Evolutionary conservation across 2,113 vertebrate species (phyloP).

Genomic region (Phyllostomus hastatus): DNA sequence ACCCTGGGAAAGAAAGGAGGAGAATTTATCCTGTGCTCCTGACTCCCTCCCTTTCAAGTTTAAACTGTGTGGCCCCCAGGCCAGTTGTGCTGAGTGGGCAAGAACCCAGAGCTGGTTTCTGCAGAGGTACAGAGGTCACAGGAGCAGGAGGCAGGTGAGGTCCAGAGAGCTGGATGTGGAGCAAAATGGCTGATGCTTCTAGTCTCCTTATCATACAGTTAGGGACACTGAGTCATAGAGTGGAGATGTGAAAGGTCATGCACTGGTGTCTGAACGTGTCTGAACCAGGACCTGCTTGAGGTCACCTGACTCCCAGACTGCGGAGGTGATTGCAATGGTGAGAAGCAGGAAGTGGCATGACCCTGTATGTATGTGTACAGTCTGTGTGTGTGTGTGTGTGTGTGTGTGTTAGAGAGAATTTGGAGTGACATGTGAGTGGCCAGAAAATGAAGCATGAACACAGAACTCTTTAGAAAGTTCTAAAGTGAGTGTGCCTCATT

Average conservation of each 20-base stretch:
- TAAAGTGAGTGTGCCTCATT: background rate
- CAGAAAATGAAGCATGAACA: background rate
- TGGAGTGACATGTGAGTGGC: background rate
- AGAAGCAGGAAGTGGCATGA: background rate
- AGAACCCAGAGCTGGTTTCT: background rate
- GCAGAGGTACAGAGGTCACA: background rate
- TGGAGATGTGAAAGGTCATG: background rate
- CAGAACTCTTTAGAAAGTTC: background rate
- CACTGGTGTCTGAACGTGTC: background rate
- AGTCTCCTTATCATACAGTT: background rate
- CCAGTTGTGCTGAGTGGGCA: accelerated
- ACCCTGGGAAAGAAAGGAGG: too few relatives aligned
- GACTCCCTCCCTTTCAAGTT: background rate
- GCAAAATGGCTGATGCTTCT: background rate
- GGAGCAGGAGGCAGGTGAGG: background rate
- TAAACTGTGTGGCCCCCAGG: accelerated
- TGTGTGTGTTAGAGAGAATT: background rate
- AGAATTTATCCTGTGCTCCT: accelerated
- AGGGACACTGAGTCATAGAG: background rate
- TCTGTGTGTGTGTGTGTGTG: background rate
- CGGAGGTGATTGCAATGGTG: background rate
- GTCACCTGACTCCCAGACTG: background rate
- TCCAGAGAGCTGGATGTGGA: background rate
- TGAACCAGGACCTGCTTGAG: background rate
- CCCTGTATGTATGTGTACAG: background rate